phyloP scores from a whole-genome alignment of 1,140 invertebrate genomes.

The Dreissena polymorpha region DNA sequence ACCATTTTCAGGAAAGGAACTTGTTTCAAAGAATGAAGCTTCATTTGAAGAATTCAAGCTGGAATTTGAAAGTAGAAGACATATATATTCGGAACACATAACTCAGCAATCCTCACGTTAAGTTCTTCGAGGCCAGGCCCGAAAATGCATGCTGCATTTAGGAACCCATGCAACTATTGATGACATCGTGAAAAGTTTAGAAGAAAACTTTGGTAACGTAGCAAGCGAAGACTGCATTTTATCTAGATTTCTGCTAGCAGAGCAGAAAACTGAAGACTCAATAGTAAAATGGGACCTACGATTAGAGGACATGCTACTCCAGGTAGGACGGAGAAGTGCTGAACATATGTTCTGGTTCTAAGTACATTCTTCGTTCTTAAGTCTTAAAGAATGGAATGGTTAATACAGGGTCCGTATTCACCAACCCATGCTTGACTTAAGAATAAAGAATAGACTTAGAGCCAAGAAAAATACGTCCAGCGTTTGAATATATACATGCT shows the following conservation, averaged over 20 bases:
- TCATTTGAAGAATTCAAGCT: slow-evolving; percentile 23
- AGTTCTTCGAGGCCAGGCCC: background rate
- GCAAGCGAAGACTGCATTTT: slow-evolving; percentile 11
- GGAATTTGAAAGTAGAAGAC: slow-evolving; percentile 18
- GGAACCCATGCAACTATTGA: slow-evolving; percentile 4
- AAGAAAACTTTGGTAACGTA: slow-evolving; percentile 22
- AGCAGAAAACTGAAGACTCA: slow-evolving; percentile 10
- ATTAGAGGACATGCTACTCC: slow-evolving; percentile 11
- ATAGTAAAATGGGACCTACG: slow-evolving; percentile 16
- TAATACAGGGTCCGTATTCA: too few species aligned
- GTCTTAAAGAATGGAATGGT: too few species aligned
- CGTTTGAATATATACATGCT: too few species aligned
- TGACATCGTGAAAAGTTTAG: slow-evolving; percentile 24
- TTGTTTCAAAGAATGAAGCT: slow-evolving; percentile 22
- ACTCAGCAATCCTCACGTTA: background rate
- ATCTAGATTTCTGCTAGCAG: slow-evolving; percentile 18
- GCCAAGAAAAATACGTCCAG: too few species aligned
- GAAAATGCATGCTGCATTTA: slow-evolving; percentile 3
- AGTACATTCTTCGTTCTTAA: too few species aligned
- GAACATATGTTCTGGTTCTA: too few species aligned
- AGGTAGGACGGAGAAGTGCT: background rate
- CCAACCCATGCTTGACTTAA: too few species aligned
- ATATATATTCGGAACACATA: slow-evolving; percentile 22
- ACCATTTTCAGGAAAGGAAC: slow-evolving; percentile 27
- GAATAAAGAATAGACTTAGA: too few species aligned